Base-by-base conservation (phyloP, 2,797 vertebrate species). In the Pelodytes ibericus region DNA sequence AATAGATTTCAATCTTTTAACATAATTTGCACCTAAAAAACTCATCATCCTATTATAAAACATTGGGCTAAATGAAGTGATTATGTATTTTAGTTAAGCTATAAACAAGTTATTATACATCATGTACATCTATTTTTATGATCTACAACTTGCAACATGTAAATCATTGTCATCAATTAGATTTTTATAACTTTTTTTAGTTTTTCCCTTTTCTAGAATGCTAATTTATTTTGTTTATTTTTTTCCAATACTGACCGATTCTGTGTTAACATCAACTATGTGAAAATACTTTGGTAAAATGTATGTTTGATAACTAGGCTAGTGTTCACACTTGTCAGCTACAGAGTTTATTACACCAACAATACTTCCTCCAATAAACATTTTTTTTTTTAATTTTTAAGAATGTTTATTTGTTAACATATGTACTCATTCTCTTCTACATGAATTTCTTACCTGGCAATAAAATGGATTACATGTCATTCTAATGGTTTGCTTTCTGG, bases 381-480 rank as follows among this genome's bases (percentile, higher is more conserved):
- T 88, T 44, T 93, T 90, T 90, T 92, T 94, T 94, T 94, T 73
- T 65, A 27, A 69, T 39, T 33, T 93, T 90, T 90, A 92, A 91
- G 88, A 91, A 92, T 93, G 89, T 93, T 95, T 90, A 91, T 96
- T 96, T 96, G 94, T 94, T 95, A 94, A 94, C 90, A 94, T 90
- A 91, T 94, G 94, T 95, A 94, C 93, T 93, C 93, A 95, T 93
- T 96, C 95, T 95, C 95, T 95, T 96, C 95, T 91, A 93, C 95
- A 94, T 92, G 83, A 95, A 93, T 98, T 96, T 97, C 95, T 97
- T 96, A 97, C 95, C 92, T 95, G 95, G 94, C 95, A 97, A 97
- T 98, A 97, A 97, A 97, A 95, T 85, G 87, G 90, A 95, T 90
- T 93, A 88, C 87, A 90, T 88, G 92, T 92, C 89, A 91, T 82